Evolutionary conservation across 2,888 invertebrate genomes (phyloP).

Genomic region (Atrina japonica): DNA sequence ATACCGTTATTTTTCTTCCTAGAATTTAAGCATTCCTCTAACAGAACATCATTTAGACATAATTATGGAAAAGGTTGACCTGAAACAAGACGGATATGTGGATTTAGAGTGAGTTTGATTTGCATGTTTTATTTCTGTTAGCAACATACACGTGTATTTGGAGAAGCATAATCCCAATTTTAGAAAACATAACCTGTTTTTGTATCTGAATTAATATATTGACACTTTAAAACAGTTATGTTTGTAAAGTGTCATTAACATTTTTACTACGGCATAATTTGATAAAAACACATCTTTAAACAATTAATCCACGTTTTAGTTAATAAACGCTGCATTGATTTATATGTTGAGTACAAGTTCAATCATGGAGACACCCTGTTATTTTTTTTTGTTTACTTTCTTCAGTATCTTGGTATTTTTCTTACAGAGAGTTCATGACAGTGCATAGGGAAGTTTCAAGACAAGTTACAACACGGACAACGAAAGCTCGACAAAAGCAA

Average conservation of each 20-base stretch:
- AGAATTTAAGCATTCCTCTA: constrained; percentile 71
- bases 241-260: too few relatives aligned
- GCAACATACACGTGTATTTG: too few relatives aligned
- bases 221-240: too few relatives aligned
- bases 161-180: too few relatives aligned
- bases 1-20: constrained; percentile 25
- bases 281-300: too few relatives aligned
- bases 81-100: constrained; percentile 69
- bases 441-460: constrained; percentile 64
- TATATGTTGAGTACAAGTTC: too few relatives aligned
- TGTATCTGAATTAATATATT: too few relatives aligned
- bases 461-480: constrained; percentile 61
- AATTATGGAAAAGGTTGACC: constrained; percentile 69
- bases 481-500: constrained; percentile 59
- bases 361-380: not conserved
- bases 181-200: too few relatives aligned
- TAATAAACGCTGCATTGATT: too few relatives aligned
- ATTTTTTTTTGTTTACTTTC: not conserved
- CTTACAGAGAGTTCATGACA: constrained; percentile 67
- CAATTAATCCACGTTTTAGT: too few relatives aligned
- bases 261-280: too few relatives aligned
- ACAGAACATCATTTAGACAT: constrained; percentile 68
- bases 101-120: constrained; percentile 70
- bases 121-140: too few relatives aligned
- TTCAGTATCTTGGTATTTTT: not conserved